Evolutionary conservation across 2,888 invertebrate species (phyloP), one percentile per base, ranked within the genome.

Genomic region (Stenolophus ochropezus): DNA sequence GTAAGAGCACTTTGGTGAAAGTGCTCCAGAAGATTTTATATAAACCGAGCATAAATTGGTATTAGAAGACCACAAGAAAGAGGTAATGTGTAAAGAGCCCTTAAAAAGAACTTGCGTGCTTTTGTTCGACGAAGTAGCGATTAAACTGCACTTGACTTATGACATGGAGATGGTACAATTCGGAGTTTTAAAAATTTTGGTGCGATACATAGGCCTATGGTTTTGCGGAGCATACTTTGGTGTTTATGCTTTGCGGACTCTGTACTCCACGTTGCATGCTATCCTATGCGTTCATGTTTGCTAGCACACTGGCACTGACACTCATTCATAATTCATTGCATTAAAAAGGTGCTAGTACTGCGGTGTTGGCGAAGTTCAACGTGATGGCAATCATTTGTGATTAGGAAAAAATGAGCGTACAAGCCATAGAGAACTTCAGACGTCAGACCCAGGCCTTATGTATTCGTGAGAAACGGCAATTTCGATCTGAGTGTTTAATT

Each of bases 151-250:
- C 47, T 11, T 47, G 47, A 47, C 42, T n/a, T 42, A 42, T 47
- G 73, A 47, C 20, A 2, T n/a, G 42, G 47, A 1, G 47, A 73
- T 8, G 73, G 47, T 18, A 14, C 14, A 16, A 73, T 73, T 27
- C 8, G 73, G 47, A 47, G 73, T 0, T 73, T 73, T 73, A 0
- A 5, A 73, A 73, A 73, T 73, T 73, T 73, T 73, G 73, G 73
- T 11, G 47, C 16, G 33, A 20, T 18, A 73, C 47, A 20, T 14
- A 73, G 42, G 20, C 42, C 73, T 21, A n/a, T n/a, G 20, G 4
- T 4, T 73, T 73, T 73, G 73, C n/a, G n/a, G n/a, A n/a, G n/a
- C n/a, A n/a, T n/a, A n/a, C n/a, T n/a, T n/a, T n/a, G n/a, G n/a
- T n/a, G 2, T 73, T 73, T 33, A 73, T 73, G 73, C 47, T 47